Evolutionary conservation across 2,113 vertebrate species (phyloP), one percentile per base, ranked within the genome.

Genomic region (Thomomys bottae): DNA sequence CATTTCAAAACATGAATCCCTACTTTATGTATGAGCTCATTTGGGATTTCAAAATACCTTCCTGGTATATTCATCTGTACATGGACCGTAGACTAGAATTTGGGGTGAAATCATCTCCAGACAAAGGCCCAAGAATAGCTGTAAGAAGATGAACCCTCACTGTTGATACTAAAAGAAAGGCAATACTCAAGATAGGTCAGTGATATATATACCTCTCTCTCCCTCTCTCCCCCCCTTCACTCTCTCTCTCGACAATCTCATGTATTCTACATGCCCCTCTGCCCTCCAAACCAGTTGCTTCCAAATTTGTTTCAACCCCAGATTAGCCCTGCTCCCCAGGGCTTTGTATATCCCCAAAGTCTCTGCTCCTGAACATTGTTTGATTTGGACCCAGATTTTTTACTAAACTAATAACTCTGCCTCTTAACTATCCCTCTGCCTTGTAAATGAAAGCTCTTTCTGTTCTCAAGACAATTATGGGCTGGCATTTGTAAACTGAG

Each of bases 371-470:
- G 2, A 32, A 59, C 34, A 20, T 68, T 54, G 49, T 32, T 72
- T 38, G 36, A 10, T 61, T 42, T 61, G 10, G 30, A 72, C 34
- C 36, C 40, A 66, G 38, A 81, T 20, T 82, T 82, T 88, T 87
- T 78, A 61, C 78, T 87, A 36, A 73, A 38, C 14, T 30, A 64
- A 87, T 71, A 40, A 66, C 34, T 91, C 34, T 77, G 18, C 76
- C 73, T 94, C 68, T 87, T 54, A 87, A 66, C 20, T 61, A 8
- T 63, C 24, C 71, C 32, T 91, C 82, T 71, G 36, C n/a, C 73
- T 94, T 87, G 45, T 64, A 89, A 95, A 78, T 11, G 24, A 73
- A 82, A 93, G 20, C 28, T 84, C 32, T 59, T 85, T 83, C 26
- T 0, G 20, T 82, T 86, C 78, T 87, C 70, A 86, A 57, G 89